phyloP scores from a whole-genome alignment of 2,113 vertebrate species.

The Bambusicola thoracicus region DNA sequence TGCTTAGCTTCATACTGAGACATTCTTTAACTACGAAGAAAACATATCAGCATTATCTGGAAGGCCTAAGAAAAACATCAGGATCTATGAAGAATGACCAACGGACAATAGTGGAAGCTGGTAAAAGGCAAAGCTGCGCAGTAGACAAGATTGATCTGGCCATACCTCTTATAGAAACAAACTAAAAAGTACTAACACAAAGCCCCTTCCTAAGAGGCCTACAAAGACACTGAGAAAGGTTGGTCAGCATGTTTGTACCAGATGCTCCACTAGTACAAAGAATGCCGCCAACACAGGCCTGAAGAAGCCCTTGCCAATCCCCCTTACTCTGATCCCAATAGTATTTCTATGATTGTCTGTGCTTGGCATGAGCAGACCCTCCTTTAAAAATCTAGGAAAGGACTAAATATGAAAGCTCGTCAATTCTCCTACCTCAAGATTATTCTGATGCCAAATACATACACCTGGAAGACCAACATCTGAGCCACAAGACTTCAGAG shows the following conservation, averaged over 20 bases:
- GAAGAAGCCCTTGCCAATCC: not conserved
- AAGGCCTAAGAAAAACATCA: not conserved
- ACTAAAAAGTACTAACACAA: not conserved
- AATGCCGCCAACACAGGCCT: not conserved
- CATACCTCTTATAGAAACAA: not conserved
- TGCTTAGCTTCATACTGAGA: not conserved
- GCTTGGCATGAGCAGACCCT: not conserved
- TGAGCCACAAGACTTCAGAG: not conserved
- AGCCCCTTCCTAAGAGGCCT: not conserved
- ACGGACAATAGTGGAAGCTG: not conserved
- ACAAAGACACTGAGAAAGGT: not conserved
- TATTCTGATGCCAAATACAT: not conserved
- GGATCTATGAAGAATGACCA: not conserved
- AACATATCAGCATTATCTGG: not conserved
- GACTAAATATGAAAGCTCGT: not conserved
- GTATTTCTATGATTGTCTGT: not conserved
- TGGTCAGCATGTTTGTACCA: conserved; percentile 35
- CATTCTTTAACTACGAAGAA: not conserved
- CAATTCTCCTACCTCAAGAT: not conserved
- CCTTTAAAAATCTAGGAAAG: not conserved
- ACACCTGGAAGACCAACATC: not conserved
- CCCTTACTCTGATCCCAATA: not conserved
- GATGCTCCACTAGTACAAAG: conserved; percentile 10
- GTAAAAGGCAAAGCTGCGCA: not conserved
- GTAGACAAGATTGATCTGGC: not conserved